Conservation (phyloP, 2,888 invertebrate genomes). For the Agonopterix heracliana region DNA sequence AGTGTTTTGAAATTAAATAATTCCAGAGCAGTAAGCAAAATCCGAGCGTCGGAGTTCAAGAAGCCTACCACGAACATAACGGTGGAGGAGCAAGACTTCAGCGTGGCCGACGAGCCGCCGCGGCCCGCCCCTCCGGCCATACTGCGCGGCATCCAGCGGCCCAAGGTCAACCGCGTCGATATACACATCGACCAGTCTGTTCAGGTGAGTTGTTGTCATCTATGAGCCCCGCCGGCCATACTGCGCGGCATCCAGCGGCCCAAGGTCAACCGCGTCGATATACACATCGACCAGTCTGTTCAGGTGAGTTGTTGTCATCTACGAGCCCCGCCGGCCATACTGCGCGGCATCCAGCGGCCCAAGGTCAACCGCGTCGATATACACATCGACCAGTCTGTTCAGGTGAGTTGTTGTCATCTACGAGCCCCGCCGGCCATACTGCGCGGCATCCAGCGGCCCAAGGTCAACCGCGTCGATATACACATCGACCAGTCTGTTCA, state of each 20-base stretch:
- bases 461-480: conserved; percentile 8
- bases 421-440: conserved; percentile 12
- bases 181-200: conserved; percentile 11
- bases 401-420: conserved; percentile 6
- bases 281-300: conserved; percentile 11
- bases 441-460: conserved; percentile 1
- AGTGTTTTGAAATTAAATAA: not conserved
- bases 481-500: conserved; percentile 11
- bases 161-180: conserved; percentile 7
- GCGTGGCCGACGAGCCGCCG: not conserved
- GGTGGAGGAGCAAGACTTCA: conserved; percentile 12
- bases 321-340: conserved; percentile 11
- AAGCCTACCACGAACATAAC: conserved; percentile 10
- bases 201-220: conserved; percentile 5
- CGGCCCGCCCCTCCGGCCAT: conserved; percentile 10
- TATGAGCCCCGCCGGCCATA: conserved; percentile 10
- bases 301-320: conserved; percentile 6
- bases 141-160: conserved; percentile 4
- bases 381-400: conserved; percentile 10
- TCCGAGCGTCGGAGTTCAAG: not conserved
- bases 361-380: conserved; percentile 8
- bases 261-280: conserved; percentile 7
- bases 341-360: conserved; percentile 2
- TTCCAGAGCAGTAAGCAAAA: not conserved
- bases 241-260: conserved; percentile 4